Evolutionary conservation across 2,113 vertebrate species (phyloP), one percentile per base, ranked within the genome.

Genomic region (Perca schrenkii): DNA sequence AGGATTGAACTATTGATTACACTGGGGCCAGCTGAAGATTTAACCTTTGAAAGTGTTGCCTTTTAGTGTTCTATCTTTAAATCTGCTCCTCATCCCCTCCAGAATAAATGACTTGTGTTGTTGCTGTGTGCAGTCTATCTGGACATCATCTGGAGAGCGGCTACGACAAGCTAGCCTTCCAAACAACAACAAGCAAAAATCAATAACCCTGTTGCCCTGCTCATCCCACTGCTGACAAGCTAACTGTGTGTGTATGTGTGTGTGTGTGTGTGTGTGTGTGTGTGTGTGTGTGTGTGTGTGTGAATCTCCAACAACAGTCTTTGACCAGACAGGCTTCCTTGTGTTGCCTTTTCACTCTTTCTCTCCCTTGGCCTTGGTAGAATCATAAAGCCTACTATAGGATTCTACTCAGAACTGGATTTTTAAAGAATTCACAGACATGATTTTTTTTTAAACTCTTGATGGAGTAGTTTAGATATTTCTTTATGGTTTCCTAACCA

Each of bases 101-200:
- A 84, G 72, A 84, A 80, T 67, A 80, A 82, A 86, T 67, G 63
- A 77, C 60, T 47, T n/a, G 15, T 80, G 79, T 63, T 78, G 79
- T 28, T 83, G 15, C 53, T 63, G 53, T 76, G 40, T 79, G 64
- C 50, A 80, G 67, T 72, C 73, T 66, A 86, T 72, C 63, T 80
- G 72, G 52, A 57, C 50, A 77, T 84, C 75, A 80, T 84, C 79
- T 82, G 71, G 64, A 77, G 79, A 77, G 73, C 25, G 13, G 34
- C 82, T 68, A 71, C 83, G 80, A 89, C 89, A 87, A 82, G 86
- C 64, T 56, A 68, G 50, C 69, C 47, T 65, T 75, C 83, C 86
- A 86, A 84, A 89, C 86, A 89, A 82, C 85, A 89, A 80, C 61
- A 85, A 73, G 76, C 52, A 72, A 31, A 87, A 85, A 91, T 89